Conservation (phyloP, 2,113 vertebrate genomes). For the Mormoops blainvillei region DNA sequence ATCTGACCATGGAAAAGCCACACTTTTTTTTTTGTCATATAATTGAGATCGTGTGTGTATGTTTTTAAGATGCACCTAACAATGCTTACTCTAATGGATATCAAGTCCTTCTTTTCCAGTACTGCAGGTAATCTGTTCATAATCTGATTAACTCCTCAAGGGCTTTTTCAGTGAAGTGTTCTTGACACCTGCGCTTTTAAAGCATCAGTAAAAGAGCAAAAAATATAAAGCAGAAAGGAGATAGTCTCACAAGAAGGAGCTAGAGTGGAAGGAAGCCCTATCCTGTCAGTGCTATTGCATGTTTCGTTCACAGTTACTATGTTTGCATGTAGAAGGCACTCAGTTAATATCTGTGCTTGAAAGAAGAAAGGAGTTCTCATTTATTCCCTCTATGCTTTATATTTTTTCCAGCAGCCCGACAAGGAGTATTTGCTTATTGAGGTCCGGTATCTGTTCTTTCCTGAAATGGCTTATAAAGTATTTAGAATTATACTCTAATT, state of each 20-base stretch:
- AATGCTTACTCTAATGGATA: background rate
- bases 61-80: background rate
- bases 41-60: background rate
- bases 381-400: background rate
- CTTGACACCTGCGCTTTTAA: background rate
- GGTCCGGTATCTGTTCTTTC: background rate
- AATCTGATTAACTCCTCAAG: background rate
- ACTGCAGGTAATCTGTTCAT: background rate
- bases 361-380: background rate
- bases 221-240: background rate
- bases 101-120: background rate
- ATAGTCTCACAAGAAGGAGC: background rate
- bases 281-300: background rate
- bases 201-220: background rate
- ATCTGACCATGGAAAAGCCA: background rate
- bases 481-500: slow-evolving; percentile 15
- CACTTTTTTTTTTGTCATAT: background rate
- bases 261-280: background rate
- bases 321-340: background rate
- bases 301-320: background rate
- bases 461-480: background rate
- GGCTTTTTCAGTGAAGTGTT: background rate
- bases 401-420: background rate
- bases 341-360: background rate
- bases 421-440: background rate